Evolutionary conservation across 2,113 vertebrate species (phyloP).

Genomic region (Antechinus flavipes): DNA sequence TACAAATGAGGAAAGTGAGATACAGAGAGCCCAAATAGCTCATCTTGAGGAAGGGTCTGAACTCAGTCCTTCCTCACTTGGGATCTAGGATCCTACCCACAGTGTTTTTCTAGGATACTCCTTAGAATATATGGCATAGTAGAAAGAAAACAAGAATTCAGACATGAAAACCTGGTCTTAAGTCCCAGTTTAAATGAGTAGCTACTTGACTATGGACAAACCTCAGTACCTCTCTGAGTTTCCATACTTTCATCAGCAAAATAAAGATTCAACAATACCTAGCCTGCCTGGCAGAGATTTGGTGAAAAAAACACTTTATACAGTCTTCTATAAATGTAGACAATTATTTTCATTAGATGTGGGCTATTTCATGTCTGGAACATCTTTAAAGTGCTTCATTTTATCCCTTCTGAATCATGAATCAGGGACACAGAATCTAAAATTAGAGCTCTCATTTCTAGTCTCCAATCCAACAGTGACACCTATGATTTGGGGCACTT

Average conservation of each 20-base stretch:
- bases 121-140: background rate
- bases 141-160: background rate
- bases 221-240: background rate
- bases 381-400: background rate
- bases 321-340: background rate
- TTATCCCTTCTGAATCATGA: background rate
- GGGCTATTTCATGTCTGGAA: background rate
- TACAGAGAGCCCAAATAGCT: background rate
- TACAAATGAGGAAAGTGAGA: background rate
- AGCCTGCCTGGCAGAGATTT: background rate
- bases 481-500: background rate
- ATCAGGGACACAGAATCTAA: background rate
- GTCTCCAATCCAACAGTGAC: background rate
- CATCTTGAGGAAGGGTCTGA: background rate
- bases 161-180: background rate
- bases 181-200: background rate
- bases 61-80: background rate
- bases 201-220: background rate
- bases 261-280: background rate
- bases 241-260: background rate
- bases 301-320: background rate
- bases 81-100: background rate
- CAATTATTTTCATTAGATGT: background rate
- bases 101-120: background rate
- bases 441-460: background rate